Percentiles rank a stretch among this genome's conserved stretches.
These are phyloP conservation scores for Neodiprion pinetum DNA, from an alignment of 1,140 invertebrate species.

Conservation along the genomic window DNA sequence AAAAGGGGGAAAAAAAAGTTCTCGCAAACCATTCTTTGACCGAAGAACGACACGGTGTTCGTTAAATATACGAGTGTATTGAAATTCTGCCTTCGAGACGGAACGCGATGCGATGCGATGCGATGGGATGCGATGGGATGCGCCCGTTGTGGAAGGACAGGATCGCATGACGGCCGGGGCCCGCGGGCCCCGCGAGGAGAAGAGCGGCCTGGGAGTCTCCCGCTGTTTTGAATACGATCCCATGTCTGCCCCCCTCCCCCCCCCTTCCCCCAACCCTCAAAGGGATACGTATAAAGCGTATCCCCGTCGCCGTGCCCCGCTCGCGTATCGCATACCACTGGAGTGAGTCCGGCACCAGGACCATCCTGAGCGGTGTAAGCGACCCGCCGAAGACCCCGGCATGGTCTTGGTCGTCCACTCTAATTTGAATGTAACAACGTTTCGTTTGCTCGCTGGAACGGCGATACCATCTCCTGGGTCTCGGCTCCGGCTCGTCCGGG, in stretches of 20 bases:
- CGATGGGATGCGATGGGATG: constrained; percentile 33
- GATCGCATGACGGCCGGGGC: constrained; percentile 47
- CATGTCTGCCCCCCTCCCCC: constrained; percentile 22
- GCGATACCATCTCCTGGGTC: constrained; percentile 56
- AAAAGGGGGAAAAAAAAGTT: constrained; percentile 18
- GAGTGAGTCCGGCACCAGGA: background rate
- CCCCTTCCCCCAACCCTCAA: constrained; percentile 23
- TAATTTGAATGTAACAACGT: constrained; percentile 65
- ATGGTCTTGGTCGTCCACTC: constrained; percentile 58
- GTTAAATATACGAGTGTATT: constrained; percentile 57
- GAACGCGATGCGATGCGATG: constrained; percentile 19
- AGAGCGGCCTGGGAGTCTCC: constrained; percentile 43
- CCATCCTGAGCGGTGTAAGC: constrained; percentile 24
- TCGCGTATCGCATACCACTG: constrained; percentile 30
- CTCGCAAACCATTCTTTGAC: background rate
- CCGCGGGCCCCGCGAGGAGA: constrained; percentile 26
- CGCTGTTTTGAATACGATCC: constrained; percentile 55
- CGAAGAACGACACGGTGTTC: constrained; percentile 33
- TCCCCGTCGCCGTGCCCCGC: constrained; percentile 32
- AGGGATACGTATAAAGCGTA: constrained; percentile 12
- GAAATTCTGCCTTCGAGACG: constrained; percentile 48
- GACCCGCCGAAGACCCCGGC: constrained; percentile 28
- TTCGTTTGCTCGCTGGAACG: constrained; percentile 54
- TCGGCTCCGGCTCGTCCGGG: background rate
- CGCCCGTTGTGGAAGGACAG: constrained; percentile 53